Conservation (phyloP, 2,113 vertebrate species). For the Prietella phreatophila region DNA sequence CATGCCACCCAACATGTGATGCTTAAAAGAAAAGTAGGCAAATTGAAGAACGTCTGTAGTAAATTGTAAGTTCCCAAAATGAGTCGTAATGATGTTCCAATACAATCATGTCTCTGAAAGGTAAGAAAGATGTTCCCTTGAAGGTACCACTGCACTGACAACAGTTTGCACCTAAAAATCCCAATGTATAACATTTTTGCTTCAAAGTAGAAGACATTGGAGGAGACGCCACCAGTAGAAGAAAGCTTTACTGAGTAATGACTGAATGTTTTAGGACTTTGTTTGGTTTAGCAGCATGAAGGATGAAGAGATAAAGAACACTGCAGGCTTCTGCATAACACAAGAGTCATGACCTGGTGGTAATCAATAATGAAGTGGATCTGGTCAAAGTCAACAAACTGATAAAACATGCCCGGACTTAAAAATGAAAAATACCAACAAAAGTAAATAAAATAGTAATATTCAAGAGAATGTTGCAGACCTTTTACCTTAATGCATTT, state of each 20-base stretch:
- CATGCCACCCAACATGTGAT: no score
- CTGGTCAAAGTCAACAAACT: not conserved
- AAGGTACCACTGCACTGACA: not conserved
- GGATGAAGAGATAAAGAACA: not conserved
- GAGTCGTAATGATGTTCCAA: not conserved
- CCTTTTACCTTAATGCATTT: no score
- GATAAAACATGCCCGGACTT: not conserved
- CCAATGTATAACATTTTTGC: not conserved
- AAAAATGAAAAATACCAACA: not conserved
- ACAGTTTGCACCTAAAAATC: not conserved
- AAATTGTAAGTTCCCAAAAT: not conserved
- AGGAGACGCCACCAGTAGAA: not conserved
- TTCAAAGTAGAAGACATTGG: not conserved
- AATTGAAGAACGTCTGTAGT: no score
- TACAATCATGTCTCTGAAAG: not conserved
- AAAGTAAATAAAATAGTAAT: no score
- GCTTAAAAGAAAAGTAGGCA: no score
- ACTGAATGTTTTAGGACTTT: not conserved
- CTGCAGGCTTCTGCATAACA: not conserved
- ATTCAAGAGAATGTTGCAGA: no score
- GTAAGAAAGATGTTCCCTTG: not conserved
- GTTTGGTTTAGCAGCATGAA: not conserved
- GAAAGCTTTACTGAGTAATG: not conserved
- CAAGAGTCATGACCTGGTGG: not conserved
- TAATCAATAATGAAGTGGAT: not conserved